phyloP scores from a whole-genome alignment of 1,140 invertebrate genomes.

The Temnothorax longispinosus region DNA sequence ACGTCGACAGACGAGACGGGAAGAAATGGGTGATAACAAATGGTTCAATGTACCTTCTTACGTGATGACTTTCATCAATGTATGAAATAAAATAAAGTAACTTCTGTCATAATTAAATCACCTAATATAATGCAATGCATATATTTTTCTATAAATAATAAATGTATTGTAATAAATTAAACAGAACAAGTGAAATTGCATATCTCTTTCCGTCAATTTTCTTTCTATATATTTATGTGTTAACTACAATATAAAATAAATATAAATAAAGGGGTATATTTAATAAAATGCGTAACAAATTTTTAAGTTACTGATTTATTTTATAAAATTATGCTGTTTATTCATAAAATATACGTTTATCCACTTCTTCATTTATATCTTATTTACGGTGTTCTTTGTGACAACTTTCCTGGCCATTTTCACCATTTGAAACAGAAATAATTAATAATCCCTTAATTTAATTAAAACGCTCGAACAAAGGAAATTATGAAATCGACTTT shows the following conservation, averaged over 20 bases:
- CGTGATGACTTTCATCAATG: slow-evolving; percentile 2
- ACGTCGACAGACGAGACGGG: slow-evolving; percentile 53
- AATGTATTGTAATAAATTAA: neutral
- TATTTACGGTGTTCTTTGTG: neutral
- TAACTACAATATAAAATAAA: slow-evolving; percentile 8
- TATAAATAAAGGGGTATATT: neutral
- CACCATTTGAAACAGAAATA: slow-evolving; percentile 10
- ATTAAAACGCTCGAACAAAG: neutral
- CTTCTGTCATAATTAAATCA: neutral
- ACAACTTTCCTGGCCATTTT: neutral
- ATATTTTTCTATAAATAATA: neutral
- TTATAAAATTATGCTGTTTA: neutral
- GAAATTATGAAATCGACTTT: neutral
- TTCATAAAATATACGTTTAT: neutral
- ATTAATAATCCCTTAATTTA: neutral
- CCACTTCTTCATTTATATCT: neutral
- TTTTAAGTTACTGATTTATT: neutral
- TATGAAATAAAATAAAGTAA: neutral
- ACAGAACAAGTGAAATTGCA: neutral
- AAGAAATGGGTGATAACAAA: slow-evolving; percentile 55
- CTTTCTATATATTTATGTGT: neutral
- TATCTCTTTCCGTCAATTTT: neutral
- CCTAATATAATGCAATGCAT: neutral
- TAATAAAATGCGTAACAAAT: neutral
- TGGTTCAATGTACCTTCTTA: slow-evolving; percentile 7